These are phyloP conservation scores for Corythornis vintsioides DNA, from an alignment of 2,113 vertebrate genomes.

Conservation along the genomic window DNA sequence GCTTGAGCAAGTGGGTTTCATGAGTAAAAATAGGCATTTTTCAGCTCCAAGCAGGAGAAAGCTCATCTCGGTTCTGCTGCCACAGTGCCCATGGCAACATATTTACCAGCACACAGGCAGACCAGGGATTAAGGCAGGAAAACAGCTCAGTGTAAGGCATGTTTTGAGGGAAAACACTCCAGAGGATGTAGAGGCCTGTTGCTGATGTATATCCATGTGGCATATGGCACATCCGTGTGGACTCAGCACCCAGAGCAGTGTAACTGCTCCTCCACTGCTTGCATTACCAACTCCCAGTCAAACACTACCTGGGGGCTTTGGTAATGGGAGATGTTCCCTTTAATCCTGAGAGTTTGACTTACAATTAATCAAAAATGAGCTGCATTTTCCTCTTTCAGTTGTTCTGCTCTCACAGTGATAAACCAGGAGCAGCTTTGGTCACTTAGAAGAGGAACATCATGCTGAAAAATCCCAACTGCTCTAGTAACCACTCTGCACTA, in stretches of 20 bases:
- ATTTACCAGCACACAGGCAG: not conserved
- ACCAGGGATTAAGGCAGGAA: constrained; percentile 11
- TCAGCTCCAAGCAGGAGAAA: constrained; percentile 18
- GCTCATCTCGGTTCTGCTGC: constrained; percentile 25
- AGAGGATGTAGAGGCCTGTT: not conserved
- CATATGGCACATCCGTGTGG: not conserved
- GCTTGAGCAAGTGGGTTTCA: constrained; percentile 1
- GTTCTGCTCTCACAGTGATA: not conserved
- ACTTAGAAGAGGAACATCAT: not conserved
- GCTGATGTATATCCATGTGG: not conserved
- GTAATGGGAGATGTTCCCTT: not conserved
- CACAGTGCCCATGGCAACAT: constrained; percentile 57
- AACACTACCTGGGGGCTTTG: not conserved
- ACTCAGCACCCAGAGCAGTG: too few relatives aligned
- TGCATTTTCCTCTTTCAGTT: not conserved
- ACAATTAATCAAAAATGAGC: not conserved
- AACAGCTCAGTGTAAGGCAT: not conserved
- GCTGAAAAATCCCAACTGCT: not conserved
- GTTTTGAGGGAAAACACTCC: not conserved
- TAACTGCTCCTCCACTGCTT: not conserved
- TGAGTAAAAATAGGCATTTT: constrained; percentile 48
- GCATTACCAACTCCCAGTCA: not conserved
- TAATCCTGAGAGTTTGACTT: not conserved
- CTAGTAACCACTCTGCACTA: not conserved
- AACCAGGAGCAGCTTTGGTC: not conserved